Evolutionary conservation across 1,140 invertebrate genomes (phyloP).

Genomic region (Neomicropteryx cornuta): DNA sequence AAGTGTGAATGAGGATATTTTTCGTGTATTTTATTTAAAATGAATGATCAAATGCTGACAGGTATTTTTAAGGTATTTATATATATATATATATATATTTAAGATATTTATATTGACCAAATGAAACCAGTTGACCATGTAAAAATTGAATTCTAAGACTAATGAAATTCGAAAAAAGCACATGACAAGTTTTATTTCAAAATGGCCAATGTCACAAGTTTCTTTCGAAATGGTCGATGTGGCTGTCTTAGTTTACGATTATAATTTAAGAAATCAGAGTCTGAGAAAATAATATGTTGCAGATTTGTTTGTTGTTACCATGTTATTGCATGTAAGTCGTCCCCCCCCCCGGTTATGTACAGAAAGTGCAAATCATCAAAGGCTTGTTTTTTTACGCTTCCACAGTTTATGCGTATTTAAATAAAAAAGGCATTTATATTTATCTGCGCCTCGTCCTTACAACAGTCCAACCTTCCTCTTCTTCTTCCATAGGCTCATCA

Average conservation of each 20-base stretch:
- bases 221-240: no score
- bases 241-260: no score
- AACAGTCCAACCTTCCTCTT: constrained; percentile 40
- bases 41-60: no score
- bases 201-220: no score
- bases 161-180: no score
- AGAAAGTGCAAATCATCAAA: neutral
- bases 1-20: no score
- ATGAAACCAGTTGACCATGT: no score
- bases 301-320: neutral
- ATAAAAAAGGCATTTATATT: constrained; percentile 1
- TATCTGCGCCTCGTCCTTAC: constrained; percentile 32
- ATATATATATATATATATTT: constrained; percentile 1
- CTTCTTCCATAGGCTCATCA: constrained; percentile 25
- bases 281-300: neutral
- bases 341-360: neutral
- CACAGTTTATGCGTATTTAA: neutral
- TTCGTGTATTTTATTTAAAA: no score
- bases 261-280: constrained; percentile 1
- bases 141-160: no score
- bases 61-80: no score
- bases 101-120: neutral
- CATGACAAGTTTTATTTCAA: no score
- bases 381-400: neutral
- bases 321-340: neutral